Conservation (phyloP, 2,113 vertebrate genomes). For the Leptobrachium leishanense region DNA sequence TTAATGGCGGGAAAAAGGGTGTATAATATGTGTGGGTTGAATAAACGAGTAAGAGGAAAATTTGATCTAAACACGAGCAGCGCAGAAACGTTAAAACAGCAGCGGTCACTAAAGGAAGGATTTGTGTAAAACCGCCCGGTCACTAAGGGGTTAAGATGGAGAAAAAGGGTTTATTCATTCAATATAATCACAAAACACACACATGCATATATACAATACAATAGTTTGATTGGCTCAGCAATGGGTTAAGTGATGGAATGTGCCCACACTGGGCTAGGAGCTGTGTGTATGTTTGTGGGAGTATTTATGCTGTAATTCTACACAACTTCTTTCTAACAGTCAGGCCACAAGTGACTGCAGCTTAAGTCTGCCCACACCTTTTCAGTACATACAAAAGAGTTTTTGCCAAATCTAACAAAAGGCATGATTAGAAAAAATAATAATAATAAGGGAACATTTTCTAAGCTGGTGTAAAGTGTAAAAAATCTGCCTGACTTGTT, state of each 20-base stretch:
- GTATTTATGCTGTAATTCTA: conserved; percentile 33
- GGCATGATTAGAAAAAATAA: not conserved
- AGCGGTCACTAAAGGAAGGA: no score
- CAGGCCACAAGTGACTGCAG: conserved; percentile 25
- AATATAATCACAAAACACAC: not conserved
- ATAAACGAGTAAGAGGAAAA: no score
- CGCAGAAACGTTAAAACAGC: no score
- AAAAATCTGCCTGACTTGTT: no score
- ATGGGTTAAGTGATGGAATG: conserved; percentile 38
- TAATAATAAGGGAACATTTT: no score
- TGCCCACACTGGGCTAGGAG: not conserved
- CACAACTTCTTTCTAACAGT: conserved; percentile 29
- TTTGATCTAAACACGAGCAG: no score
- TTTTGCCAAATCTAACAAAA: conserved; percentile 36
- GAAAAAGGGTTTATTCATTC: not conserved
- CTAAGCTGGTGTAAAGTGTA: no score
- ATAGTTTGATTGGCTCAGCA: not conserved
- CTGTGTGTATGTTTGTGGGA: conserved; percentile 15
- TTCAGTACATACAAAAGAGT: conserved; percentile 22
- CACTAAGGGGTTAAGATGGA: not conserved
- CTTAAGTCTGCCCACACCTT: conserved; percentile 19
- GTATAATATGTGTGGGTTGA: no score
- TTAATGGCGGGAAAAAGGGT: no score
- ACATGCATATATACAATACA: not conserved
- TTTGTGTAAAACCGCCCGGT: no score